These are phyloP conservation scores for Aplysina aerophoba DNA, from an alignment of 37 sponge, comb jelly and placozoan species.

Conservation along the genomic window DNA sequence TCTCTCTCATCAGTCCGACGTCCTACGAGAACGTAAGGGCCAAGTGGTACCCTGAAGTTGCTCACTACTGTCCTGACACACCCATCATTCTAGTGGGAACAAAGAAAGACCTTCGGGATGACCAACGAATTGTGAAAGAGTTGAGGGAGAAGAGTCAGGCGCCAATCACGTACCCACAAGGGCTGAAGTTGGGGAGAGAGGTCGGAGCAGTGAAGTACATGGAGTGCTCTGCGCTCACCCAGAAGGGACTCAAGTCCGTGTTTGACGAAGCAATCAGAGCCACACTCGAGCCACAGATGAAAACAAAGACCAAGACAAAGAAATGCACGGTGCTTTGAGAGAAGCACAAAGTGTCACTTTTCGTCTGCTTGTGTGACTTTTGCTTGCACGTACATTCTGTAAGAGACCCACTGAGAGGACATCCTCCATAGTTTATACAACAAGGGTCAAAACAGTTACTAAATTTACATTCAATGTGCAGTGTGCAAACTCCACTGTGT, in stretches of 20 bases:
- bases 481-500: too few species aligned
- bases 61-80: constrained; percentile 85
- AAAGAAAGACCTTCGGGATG: constrained; percentile 83
- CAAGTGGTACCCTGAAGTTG: constrained; percentile 83
- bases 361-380: too few species aligned
- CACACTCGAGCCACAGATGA: constrained; percentile 34
- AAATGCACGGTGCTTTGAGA: constrained; percentile 22
- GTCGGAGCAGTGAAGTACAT: constrained; percentile 86
- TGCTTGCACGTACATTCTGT: not conserved
- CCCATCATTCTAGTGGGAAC: constrained; percentile 87
- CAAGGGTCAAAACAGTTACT: too few species aligned
- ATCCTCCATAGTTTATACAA: too few species aligned
- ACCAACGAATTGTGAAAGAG: constrained; percentile 54
- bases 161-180: constrained; percentile 78
- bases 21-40: constrained; percentile 72
- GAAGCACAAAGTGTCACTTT: not conserved
- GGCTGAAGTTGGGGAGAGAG: constrained; percentile 68
- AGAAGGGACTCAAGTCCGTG: constrained; percentile 83
- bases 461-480: too few species aligned
- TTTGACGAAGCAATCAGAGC: constrained; percentile 76
- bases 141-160: constrained; percentile 49
- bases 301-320: constrained; percentile 20
- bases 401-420: not conserved
- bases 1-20: constrained; percentile 74
- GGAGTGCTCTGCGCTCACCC: constrained; percentile 88